These are phyloP conservation scores for Opisthocomus hoazin DNA, from an alignment of 2,113 vertebrate species.

Conservation along the genomic window DNA sequence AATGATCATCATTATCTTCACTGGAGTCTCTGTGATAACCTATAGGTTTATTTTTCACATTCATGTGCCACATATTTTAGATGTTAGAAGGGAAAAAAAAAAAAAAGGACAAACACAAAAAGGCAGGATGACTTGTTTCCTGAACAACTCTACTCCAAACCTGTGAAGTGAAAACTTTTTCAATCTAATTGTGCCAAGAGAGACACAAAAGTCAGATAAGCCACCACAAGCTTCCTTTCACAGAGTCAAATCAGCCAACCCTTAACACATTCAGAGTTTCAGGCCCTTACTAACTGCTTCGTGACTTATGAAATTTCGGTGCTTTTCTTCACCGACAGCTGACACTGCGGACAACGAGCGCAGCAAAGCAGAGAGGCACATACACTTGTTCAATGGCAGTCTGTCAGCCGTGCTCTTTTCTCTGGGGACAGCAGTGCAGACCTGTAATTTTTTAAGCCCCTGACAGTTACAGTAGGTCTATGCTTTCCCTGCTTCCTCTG, in stretches of 20 bases:
- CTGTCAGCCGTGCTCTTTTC: neutral
- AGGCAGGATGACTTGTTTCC: neutral
- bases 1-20: neutral
- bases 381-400: neutral
- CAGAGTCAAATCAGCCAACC: neutral
- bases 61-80: fast-evolving
- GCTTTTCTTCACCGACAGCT: neutral
- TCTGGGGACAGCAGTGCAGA: neutral
- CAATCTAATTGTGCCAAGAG: neutral
- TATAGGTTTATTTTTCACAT: neutral
- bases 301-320: neutral
- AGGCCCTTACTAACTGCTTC: neutral
- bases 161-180: neutral
- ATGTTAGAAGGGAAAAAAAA: neutral
- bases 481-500: neutral
- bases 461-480: neutral
- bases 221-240: neutral
- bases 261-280: neutral
- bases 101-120: too few relatives aligned
- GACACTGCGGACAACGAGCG: neutral
- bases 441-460: neutral
- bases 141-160: neutral
- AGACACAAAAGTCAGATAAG: neutral
- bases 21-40: neutral
- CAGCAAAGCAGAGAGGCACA: neutral